Evolutionary conservation across 1,140 invertebrate species (phyloP), one percentile per base, ranked within the genome.

Genomic region (Platorchestia sp.): DNA sequence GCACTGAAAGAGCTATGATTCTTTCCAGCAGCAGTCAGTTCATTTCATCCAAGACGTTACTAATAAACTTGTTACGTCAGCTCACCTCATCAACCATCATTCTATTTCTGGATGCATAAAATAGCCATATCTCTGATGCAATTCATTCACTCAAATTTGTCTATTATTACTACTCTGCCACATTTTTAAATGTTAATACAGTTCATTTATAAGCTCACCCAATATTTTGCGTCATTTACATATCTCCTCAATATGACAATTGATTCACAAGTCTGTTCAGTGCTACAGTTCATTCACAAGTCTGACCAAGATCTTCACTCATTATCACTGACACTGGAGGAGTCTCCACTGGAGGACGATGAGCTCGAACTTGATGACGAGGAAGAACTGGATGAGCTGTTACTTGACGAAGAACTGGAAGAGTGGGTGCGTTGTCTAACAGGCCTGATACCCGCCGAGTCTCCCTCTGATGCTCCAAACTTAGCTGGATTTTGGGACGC

Each of bases 321-420:
- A 95, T 95, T 96, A 95, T 96, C 95, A 95, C 96, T 96, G 40
- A 95, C 96, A 95, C 96, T 96, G 95, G 95, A 96, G 14, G 96
- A 96, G 53, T 96, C 96, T 90, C 96, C 96, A 95, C 96, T 96
- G 22, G 96, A 96, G 75, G 96, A 96, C 14, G 96, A 96, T 0
- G 96, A 96, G 44, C 95, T 96, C 42, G 95, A 95, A 95, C 95
- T 96, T 41, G 96, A 96, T 0, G 96, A 96, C 6, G 96, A 96
- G 0, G 96, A 96, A 0, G 96, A 96, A 42, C 95, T 96, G 41
- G 96, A 96, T 10, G 96, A 95, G 44, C 89, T 91, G 89, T 95
- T 95, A n/a, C 75, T 89, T 14, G 95, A 96, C 19, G 96, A 96
- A 3, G 96, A 96, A 40, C 95, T 95, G 40, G 96, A 96, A 0